These are phyloP conservation scores for Amblyteles armatorius DNA, from an alignment of 2,888 invertebrate genomes.

Conservation along the genomic window DNA sequence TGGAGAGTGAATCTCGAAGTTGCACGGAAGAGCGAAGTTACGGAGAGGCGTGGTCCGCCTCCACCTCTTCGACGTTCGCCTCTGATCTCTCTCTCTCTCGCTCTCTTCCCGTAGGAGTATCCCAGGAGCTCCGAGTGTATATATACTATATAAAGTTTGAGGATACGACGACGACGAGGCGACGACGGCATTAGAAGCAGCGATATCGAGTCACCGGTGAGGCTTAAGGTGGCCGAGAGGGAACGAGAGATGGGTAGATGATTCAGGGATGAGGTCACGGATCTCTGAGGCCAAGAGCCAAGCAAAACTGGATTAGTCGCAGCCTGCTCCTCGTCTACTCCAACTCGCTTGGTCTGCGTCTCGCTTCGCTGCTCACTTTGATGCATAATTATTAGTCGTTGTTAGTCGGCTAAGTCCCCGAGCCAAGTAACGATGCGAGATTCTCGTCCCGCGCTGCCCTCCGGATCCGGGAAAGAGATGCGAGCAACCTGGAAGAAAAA, in stretches of 20 bases:
- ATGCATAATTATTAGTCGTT: conserved; percentile 77
- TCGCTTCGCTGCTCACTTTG: conserved; percentile 75
- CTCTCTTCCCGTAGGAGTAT: conserved; percentile 3
- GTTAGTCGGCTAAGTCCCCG: conserved; percentile 60
- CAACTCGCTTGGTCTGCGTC: conserved; percentile 63
- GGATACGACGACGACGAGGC: conserved; percentile 38
- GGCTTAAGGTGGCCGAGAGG: conserved; percentile 41
- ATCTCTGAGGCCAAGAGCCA: conserved; percentile 65
- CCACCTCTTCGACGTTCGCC: conserved; percentile 39
- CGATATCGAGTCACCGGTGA: conserved; percentile 67
- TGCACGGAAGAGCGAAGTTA: conserved; percentile 50
- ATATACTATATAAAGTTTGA: conserved; percentile 57
- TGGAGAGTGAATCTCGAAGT: conserved; percentile 58
- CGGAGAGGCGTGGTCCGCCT: conserved; percentile 58
- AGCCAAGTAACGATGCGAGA: conserved; percentile 58
- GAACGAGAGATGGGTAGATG: conserved; percentile 23
- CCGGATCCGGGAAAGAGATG: not conserved
- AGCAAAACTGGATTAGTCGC: conserved; percentile 71
- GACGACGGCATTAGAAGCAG: conserved; percentile 69
- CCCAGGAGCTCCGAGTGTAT: conserved; percentile 20
- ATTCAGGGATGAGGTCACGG: conserved; percentile 63
- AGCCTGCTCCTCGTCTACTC: conserved; percentile 56
- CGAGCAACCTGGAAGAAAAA: conserved; percentile 13
- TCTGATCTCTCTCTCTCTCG: not conserved
- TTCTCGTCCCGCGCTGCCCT: conserved; percentile 20